Conservation (phyloP, 2,888 invertebrate genomes). For the Zootermopsis nevadensis region DNA sequence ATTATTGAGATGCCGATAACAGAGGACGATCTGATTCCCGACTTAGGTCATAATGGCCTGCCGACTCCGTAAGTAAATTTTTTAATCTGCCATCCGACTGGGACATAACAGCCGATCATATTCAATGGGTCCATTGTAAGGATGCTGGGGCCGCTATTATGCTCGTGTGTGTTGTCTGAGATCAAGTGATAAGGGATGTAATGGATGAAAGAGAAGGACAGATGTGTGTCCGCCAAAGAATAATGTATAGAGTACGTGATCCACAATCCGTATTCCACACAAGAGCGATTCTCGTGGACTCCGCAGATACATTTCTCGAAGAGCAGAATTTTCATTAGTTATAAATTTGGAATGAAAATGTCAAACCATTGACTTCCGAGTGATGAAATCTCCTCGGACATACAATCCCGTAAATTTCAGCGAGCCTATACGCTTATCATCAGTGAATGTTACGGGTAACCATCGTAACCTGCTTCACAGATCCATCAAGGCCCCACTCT, state of each 20-base stretch:
- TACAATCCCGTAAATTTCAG: no score
- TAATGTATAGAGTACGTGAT: background rate
- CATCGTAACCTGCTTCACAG: no score
- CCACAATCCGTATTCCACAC: no score
- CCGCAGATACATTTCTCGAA: no score
- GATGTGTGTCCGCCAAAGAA: conserved; percentile 17
- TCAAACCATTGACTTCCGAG: no score
- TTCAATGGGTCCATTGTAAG: background rate
- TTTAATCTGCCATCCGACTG: background rate
- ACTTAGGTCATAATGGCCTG: background rate
- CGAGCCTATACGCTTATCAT: no score
- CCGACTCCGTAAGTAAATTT: background rate
- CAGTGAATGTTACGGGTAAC: no score
- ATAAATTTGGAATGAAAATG: no score
- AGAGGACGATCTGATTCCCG: background rate
- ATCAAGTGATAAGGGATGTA: background rate
- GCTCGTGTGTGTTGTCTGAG: conserved; percentile 5
- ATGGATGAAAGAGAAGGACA: background rate
- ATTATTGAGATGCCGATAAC: background rate
- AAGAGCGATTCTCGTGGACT: no score
- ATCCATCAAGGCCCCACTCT: no score
- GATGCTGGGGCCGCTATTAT: background rate
- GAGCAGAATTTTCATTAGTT: no score
- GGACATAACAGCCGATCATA: background rate
- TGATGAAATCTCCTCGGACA: no score